A percentile compares a stretch with the other conserved stretches of the same genome.
Conservation (phyloP, 2,888 invertebrate species). For the Rotaria macrura region DNA sequence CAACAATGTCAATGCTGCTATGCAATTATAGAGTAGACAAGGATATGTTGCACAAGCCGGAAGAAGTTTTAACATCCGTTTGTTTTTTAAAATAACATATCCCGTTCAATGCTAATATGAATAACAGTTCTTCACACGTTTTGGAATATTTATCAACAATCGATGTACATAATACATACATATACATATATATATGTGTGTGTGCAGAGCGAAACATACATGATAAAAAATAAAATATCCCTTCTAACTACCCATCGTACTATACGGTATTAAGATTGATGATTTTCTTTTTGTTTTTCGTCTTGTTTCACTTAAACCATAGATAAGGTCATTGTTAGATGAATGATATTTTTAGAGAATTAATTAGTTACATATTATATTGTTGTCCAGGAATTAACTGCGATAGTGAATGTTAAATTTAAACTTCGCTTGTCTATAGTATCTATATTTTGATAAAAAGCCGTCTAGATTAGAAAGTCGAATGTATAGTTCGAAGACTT, state of each 20-base stretch:
- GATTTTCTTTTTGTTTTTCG: not conserved
- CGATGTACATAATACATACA: not conserved
- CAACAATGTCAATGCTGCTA: not conserved
- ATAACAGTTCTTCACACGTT: not conserved
- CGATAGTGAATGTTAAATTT: too few species aligned
- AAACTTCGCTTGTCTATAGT: too few species aligned
- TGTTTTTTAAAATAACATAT: not conserved
- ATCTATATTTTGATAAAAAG: too few species aligned
- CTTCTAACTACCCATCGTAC: not conserved
- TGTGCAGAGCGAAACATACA: not conserved
- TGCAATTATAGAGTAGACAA: not conserved
- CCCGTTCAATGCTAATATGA: not conserved
- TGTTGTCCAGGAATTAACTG: too few species aligned
- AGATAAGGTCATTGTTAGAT: not conserved
- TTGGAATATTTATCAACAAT: conserved; percentile 3
- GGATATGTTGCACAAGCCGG: not conserved
- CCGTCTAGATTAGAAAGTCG: too few species aligned
- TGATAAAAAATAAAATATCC: not conserved
- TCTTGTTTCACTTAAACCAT: not conserved
- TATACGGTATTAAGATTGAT: not conserved
- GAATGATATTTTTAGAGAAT: not conserved
- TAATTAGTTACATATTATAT: not conserved
- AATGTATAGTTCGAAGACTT: too few species aligned
- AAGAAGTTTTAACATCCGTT: conserved; percentile 8
- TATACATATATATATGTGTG: not conserved